Evolutionary conservation across 2,797 vertebrate genomes (phyloP), one percentile per base, ranked within the genome.

Genomic region (Anguilla megastoma): DNA sequence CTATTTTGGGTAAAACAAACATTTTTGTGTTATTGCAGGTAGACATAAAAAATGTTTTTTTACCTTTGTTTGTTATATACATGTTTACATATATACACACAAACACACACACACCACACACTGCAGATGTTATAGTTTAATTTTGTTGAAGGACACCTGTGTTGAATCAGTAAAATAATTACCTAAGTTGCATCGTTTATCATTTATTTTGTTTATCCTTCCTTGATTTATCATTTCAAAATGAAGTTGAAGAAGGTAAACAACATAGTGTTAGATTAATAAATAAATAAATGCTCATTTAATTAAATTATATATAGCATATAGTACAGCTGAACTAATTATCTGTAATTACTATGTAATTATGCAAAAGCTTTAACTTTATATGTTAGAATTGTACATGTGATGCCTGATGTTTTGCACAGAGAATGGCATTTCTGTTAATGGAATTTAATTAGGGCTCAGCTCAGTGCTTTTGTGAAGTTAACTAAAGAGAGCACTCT

Each of bases 381-480:
- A 24, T 71, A 79, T 86, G 79, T 80, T 66, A 86, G 79, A 86
- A n/a, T 50, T 88, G 18, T 63, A 80, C 88, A 63, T 89, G 86
- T 84, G 87, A 89, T 91, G 74, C 85, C 95, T 92, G 95, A 95
- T 94, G 90, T 94, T 91, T 90, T 90, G 88, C 92, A 93, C 95
- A 93, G 90, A 91, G 92, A 94, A 92, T 94, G 95, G 94, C 94
- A 94, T 94, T 94, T 90, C 92, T 91, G 89, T 93, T 94, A 90
- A 94, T 93, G 93, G 93, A 95, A 94, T 96, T 96, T 95, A 95
- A 96, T 97, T 95, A 94, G 95, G 94, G 91, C 93, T 91, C 83
- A 95, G 94, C 94, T 95, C 95, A 96, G 89, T 91, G 95, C 90
- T 93, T 90, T 87, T 94, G 95, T 95, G 92, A 90, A 93, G 95